Base-by-base conservation (phyloP, 2,797 vertebrate species). In the Tangara arthus region DNA sequence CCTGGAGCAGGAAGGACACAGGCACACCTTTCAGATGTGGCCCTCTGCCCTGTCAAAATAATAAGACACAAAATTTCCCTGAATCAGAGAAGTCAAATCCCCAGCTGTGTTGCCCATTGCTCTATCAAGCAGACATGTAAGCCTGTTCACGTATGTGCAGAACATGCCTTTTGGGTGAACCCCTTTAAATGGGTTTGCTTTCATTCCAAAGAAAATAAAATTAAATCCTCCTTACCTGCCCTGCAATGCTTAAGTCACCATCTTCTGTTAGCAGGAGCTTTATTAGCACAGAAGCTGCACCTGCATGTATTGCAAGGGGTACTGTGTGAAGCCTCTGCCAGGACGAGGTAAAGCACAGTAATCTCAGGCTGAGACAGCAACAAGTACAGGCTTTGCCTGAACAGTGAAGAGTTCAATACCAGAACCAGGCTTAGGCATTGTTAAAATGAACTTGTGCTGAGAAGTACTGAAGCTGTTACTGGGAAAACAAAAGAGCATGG, bases 31-130 rank as follows among this genome's bases (percentile, higher is more conserved):
- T 76, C 35, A 64, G 41, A 77, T 32, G 11, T 32, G 16, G n/a
- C 47, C n/a, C 35, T 57, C 14, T 72, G 35, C 63, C 53, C n/a
- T 18, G 21, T 56, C 56, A 82, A 34, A 89, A 52, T 20, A 61
- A 46, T 1, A 1, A 64, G 50, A 63, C 44, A 79, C 0, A 0
- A 50, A 60, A 14, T 15, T 37, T 75, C 32, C 23, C 57, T 1
- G 4, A 66, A 57, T n/a, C 56, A n/a, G 32, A 76, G 27, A 56
- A 56, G 13, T 1, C 11, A 12, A 35, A 44, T 70, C 37, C 34
- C 27, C 32, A 72, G 34, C 34, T 85, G 28, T 6, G 2, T 2
- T 46, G 53, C 24, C 35, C 19, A 12, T 6, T 50, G 39, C 52
- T 69, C 27, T 27, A 44, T 17, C 39, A 56, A 35, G 42, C 42